Evolutionary conservation across 2,888 invertebrate species (phyloP), one percentile per base, ranked within the genome.

Genomic region (Leptarthrus brevirostris): DNA sequence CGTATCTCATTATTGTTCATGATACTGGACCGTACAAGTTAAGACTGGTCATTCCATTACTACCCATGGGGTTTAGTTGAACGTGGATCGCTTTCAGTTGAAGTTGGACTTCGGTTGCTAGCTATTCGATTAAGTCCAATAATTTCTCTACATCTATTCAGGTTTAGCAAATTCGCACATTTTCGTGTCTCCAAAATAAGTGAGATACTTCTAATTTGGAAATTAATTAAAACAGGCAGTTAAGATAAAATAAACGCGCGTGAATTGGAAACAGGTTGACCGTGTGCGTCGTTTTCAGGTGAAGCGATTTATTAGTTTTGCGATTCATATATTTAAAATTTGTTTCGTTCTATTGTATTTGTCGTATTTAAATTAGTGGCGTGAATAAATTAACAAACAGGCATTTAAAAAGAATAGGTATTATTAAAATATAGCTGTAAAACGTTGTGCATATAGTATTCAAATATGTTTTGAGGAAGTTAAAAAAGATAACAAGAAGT

Each of bases 191-290:
- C 18, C 47, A 2, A 24, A 66, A 66, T 22, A 26, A 66, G 18
- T 66, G 16, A 47, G 26, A 66, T 47, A 47, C 16, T n/a, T 47
- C 64, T 66, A 66, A 47, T 47, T 66, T 66, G 44, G 47, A 44
- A 34, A 24, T 66, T 47, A 66, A 66, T 66, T 26, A 16, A 66
- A 26, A 24, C 47, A 24, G 12, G 24, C 26, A 40, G 40, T 47
- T n/a, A 18, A 47, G 26, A 47, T 47, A 47, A 44, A 52, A 22
- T 20, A 12, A 18, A 14, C 52, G 16, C 47, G 64, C 47, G 14
- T 18, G 30, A 70, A n/a, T 20, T 53, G 5, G 53, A 54, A 71
- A 71, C 71, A 71, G 26, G 71, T 71, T 71, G 71, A 71, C 71
- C 71, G 44, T 71, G 71, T 71, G 24, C 53, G 40, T 22, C n/a